Evolutionary conservation across 1,140 invertebrate species (phyloP), one percentile per base, ranked within the genome.

Genomic region (Magallana gigas): DNA sequence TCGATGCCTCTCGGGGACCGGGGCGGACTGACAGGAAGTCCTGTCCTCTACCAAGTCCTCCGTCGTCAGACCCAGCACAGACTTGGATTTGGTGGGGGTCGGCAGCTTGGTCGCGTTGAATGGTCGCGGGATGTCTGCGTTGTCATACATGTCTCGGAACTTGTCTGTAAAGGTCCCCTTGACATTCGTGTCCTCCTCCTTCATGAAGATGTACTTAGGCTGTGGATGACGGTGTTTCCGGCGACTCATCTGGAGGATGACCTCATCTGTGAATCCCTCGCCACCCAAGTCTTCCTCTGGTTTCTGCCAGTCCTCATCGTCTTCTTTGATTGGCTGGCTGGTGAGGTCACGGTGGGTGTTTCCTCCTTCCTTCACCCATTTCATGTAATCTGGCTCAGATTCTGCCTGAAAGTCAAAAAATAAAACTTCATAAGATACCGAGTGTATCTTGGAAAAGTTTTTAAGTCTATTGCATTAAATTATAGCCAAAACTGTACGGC

Each of bases 131-230:
- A 91, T 88, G 57, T 90, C 88, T 68, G 86, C 85, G 8, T 88
- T 81, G 1, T 90, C 86, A 16, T 86, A 57, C 83, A 85, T 62
- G 36, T 91, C 90, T 64, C 84, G 88, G 83, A 90, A 91, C 76
- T 88, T 90, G 56, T 88, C 48, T 18, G 87, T 81, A 68, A 92
- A 92, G 16, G 64, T 48, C n/a, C 91, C 91, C 58, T 84, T 88
- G 18, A 82, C 84, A 59, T 57, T 62, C 11, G 90, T 81, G 29
- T 88, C 90, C 60, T 88, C 87, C 57, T 91, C 91, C 18, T 89
- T 92, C 68, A 92, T 83, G 71, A 92, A 92, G 68, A 87, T 81
- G 68, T 83, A 88, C 62, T 88, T 91, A 16, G 80, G 64, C 83
- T 83, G 88, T 36, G 88, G 57, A 59, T 86, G 81, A 2, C 16